A percentile compares a stretch with the other conserved stretches of the same genome.
Evolutionary conservation across 53 echinoderm and acorn worm species (phyloP).

Genomic region (Temnopleurus reevesii): DNA sequence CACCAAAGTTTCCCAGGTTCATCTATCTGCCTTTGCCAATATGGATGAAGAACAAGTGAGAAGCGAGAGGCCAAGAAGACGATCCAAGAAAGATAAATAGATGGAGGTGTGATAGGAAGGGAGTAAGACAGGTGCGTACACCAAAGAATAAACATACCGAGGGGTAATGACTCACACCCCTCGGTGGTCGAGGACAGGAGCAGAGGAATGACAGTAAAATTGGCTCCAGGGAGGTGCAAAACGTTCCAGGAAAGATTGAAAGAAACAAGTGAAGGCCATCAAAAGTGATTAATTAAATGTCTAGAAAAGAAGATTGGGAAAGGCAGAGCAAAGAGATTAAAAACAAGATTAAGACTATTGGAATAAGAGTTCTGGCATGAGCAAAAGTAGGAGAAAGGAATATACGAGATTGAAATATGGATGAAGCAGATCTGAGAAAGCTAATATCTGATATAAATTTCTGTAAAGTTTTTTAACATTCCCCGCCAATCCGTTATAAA

Average conservation of each 20-base stretch:
- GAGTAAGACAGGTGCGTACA: conserved; percentile 27
- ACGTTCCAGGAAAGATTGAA: background rate
- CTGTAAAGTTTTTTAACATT: no score
- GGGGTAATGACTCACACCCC: conserved; percentile 34
- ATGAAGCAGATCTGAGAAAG: no score
- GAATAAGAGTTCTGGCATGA: conserved; percentile 15
- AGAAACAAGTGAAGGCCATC: background rate
- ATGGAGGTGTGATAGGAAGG: conserved; percentile 45
- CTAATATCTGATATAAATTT: no score
- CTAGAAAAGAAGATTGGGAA: background rate
- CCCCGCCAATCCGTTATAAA: no score
- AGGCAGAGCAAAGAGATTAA: conserved; percentile 9
- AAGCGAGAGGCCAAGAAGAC: conserved; percentile 27
- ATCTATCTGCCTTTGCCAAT: background rate
- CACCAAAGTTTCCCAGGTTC: conserved; percentile 6
- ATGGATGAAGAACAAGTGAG: background rate
- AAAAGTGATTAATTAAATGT: conserved; percentile 8
- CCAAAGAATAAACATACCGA: conserved; percentile 2
- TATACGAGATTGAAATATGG: no score
- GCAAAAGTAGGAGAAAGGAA: background rate
- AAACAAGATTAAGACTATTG: conserved; percentile 1
- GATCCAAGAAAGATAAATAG: conserved; percentile 34
- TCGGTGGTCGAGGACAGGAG: background rate
- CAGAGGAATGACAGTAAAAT: conserved; percentile 1
- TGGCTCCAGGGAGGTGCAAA: background rate